phyloP scores from a whole-genome alignment of 2,888 invertebrate species.

The Uropetala carovei region DNA sequence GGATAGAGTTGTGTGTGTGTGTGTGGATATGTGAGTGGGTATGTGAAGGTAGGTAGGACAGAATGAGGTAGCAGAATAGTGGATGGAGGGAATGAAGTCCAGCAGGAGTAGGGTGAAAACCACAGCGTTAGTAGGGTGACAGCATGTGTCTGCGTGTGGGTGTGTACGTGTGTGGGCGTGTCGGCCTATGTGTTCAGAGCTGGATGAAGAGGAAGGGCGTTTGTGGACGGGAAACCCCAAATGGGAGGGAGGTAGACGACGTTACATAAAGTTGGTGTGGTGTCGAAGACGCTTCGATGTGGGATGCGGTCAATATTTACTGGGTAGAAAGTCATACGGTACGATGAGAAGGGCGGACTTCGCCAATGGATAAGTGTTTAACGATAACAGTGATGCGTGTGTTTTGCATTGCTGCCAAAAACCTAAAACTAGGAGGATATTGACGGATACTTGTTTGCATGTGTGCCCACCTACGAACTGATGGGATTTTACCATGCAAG shows the following conservation, averaged over 20 bases:
- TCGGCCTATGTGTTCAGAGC: not conserved
- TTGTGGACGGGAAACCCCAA: not conserved
- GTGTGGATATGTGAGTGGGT: no score
- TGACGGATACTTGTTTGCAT: no score
- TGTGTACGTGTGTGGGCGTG: not conserved
- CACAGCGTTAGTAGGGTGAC: constrained; percentile 4
- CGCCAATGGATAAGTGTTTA: no score
- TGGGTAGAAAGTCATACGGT: no score
- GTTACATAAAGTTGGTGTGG: not conserved
- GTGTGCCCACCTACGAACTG: no score
- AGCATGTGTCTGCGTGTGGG: not conserved
- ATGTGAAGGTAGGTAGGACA: not conserved
- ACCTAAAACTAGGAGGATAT: no score
- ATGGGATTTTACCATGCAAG: no score
- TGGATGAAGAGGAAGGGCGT: not conserved
- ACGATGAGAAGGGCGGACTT: no score
- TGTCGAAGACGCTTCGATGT: not conserved
- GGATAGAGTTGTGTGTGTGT: no score
- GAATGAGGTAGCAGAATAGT: not conserved
- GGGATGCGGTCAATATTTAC: not conserved
- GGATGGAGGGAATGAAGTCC: not conserved
- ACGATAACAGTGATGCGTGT: no score
- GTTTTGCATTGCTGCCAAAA: no score
- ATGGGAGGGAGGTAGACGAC: not conserved
- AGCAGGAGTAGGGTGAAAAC: not conserved